A percentile compares a stretch with the other conserved stretches of the same genome.
These are phyloP conservation scores for Minunthozetes semirufus DNA, from an alignment of 2,888 invertebrate species.

Conservation along the genomic window DNA sequence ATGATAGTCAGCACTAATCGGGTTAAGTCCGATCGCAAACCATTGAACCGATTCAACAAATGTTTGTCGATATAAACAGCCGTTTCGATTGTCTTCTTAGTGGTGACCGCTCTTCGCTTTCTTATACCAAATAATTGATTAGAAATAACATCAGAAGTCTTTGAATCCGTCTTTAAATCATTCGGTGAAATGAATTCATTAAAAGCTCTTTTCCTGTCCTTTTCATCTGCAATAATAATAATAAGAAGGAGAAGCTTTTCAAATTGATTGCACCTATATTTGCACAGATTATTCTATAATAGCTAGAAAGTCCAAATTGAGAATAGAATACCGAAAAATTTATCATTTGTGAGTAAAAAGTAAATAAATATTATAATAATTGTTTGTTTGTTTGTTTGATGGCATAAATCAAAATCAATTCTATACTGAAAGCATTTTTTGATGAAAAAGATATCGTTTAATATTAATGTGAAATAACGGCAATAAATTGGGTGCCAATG, in stretches of 20 bases:
- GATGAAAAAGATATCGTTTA: not conserved
- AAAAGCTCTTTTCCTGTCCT: constrained; percentile 29
- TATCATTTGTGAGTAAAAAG: not conserved
- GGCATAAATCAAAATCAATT: not conserved
- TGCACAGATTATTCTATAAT: not conserved
- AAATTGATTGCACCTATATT: not conserved
- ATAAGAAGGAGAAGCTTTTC: too few relatives aligned
- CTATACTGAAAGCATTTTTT: not conserved
- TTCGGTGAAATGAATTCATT: constrained; percentile 16
- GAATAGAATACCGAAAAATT: not conserved
- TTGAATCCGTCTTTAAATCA: not conserved
- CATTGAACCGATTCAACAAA: constrained; percentile 43
- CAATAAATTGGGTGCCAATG: not conserved
- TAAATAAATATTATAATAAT: too few relatives aligned
- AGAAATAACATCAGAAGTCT: not conserved
- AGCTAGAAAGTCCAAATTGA: too few relatives aligned
- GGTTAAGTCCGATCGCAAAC: constrained; percentile 37
- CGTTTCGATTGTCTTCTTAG: constrained; percentile 44
- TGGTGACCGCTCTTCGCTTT: constrained; percentile 6
- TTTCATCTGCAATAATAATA: constrained; percentile 28
- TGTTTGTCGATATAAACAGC: constrained; percentile 46
- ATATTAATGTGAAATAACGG: not conserved
- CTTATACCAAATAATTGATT: not conserved
- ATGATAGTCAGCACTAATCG: constrained; percentile 40
- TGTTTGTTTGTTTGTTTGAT: not conserved